Base-by-base conservation (phyloP, 2,113 vertebrate genomes). In the Proterorhinus semilunaris region DNA sequence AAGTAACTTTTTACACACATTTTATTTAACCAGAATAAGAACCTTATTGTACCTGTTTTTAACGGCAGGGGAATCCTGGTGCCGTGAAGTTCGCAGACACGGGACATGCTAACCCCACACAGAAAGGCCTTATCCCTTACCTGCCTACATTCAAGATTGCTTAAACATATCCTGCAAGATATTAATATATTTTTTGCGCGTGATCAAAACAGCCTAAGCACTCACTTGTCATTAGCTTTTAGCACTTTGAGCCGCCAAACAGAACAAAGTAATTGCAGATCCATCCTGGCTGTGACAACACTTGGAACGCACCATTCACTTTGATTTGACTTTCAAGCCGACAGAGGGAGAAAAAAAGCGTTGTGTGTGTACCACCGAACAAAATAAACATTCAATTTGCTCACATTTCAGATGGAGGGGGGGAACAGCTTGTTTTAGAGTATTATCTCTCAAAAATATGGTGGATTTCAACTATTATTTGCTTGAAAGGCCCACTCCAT, bases 401-500 rank as follows among this genome's bases (percentile, higher is more conserved):
- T 71, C 66, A 52, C 73, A 80, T 79, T 66, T 68, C 52, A 74
- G 52, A 69, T 50, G 47, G 51, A 2, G 21, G 21, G 49, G 54
- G 69, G 42, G 44, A 81, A 62, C 71, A 79, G 36, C 71, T 74
- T 78, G 69, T 79, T 81, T 84, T 79, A 50, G 15, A 59, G 48
- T 16, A 53, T 72, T 59, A 75, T 71, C 54, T 61, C 50, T 57
- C 5, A 44, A 50, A 50, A 78, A 81, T 83, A 72, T 72, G 71
- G 58, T 15, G 48, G 76, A 78, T 81, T 82, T 75, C 81, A 74
- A 73, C 8, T 71, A 73, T 77, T 68, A 79, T 84, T 67, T 83
- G 48, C 75, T 78, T 85, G 73, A 81, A 86, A 84, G 64, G 81
- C 77, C 69, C 76, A 75, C 67, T 80, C 69, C 51, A 55, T 81